Percentiles rank a stretch among this genome's conserved stretches.
These are phyloP conservation scores for Syrrhaptes paradoxus DNA, from an alignment of 2,113 vertebrate species.

Conservation along the genomic window DNA sequence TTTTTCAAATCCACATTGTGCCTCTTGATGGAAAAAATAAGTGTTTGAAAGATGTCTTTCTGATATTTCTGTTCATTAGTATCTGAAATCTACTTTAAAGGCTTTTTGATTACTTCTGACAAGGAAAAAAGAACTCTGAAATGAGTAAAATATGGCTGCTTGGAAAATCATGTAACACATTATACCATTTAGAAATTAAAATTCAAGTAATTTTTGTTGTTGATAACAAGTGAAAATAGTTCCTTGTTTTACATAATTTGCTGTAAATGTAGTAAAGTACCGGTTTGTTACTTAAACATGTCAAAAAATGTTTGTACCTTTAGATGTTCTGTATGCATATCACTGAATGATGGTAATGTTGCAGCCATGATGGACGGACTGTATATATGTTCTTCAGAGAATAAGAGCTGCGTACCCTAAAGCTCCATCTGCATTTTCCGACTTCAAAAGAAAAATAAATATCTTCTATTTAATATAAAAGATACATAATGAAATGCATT, in stretches of 20 bases:
- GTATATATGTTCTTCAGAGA: not conserved
- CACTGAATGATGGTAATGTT: not conserved
- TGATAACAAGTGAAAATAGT: not conserved
- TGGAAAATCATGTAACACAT: not conserved
- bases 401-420: not conserved
- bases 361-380: not conserved
- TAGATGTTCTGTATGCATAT: not conserved
- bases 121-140: not conserved
- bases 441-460: not conserved
- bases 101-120: not conserved
- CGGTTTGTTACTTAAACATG: not conserved
- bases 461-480: not conserved
- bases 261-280: not conserved
- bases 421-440: not conserved
- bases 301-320: not conserved
- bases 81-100: not conserved
- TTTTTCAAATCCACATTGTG: not conserved
- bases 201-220: not conserved
- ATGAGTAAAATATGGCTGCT: not conserved
- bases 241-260: not conserved
- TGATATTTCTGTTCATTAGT: not conserved
- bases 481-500: not conserved
- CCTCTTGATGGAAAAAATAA: not conserved
- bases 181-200: not conserved
- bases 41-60: not conserved